Percentiles rank a stretch among this genome's conserved stretches.
Conservation (phyloP, 2,888 invertebrate species). For the Melangyna quadrimaculata region DNA sequence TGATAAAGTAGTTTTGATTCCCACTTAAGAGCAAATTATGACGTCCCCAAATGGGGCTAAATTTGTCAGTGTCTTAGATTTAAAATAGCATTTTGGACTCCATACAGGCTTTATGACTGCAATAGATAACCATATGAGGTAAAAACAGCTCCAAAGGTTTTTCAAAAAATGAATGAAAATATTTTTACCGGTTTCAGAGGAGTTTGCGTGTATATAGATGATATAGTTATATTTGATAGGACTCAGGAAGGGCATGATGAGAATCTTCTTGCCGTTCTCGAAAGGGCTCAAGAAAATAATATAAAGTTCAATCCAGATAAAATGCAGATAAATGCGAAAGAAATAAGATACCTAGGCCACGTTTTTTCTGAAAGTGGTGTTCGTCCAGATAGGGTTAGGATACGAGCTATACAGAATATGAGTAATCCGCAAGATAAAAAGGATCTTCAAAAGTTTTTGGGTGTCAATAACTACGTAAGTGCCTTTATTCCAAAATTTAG, state of each 20-base stretch:
- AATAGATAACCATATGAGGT: too few species aligned
- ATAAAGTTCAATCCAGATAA: conserved; percentile 74
- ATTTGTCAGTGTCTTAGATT: too few species aligned
- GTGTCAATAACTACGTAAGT: conserved; percentile 63
- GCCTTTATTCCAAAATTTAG: conserved; percentile 66
- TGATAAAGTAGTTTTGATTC: too few species aligned
- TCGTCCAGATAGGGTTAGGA: conserved; percentile 47
- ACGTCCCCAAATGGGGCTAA: too few species aligned
- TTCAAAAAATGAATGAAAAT: too few species aligned
- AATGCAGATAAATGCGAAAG: conserved; percentile 55
- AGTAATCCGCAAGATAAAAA: conserved; percentile 27
- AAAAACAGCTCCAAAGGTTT: too few species aligned
- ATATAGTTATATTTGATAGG: conserved; percentile 27
- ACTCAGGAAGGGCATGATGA: conserved; percentile 20
- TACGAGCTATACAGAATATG: conserved; percentile 48
- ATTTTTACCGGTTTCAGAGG: too few species aligned
- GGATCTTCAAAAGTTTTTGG: conserved; percentile 47
- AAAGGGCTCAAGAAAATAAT: conserved; percentile 29
- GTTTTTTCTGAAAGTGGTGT: conserved; percentile 67
- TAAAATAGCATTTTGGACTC: too few species aligned
- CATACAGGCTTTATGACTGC: too few species aligned
- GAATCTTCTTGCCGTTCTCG: neutral
- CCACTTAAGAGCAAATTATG: too few species aligned
- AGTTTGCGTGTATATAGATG: too few species aligned
- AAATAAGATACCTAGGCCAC: conserved; percentile 74